A percentile compares a stretch with the other conserved stretches of the same genome.
Conservation (phyloP, 2,888 invertebrate species). For the Notocelia uddmanniana region DNA sequence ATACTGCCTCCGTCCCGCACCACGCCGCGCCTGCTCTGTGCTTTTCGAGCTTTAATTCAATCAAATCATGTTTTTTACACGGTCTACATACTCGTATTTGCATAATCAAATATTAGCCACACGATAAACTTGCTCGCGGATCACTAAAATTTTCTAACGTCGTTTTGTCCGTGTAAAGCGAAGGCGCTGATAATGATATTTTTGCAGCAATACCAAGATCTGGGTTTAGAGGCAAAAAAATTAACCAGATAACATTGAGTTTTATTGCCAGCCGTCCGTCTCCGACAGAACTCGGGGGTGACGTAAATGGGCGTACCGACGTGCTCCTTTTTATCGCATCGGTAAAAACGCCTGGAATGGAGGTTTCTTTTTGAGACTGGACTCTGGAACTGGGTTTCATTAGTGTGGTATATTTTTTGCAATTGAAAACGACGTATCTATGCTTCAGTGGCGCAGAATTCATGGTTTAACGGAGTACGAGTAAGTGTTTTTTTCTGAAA, state of each 20-base stretch:
- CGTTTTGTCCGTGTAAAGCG: not conserved
- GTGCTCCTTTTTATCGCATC: conserved; percentile 59
- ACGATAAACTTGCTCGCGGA: not conserved
- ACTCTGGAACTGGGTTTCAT: conserved; percentile 27
- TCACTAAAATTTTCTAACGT: not conserved
- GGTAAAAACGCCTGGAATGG: conserved; percentile 37
- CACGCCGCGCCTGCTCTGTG: no score
- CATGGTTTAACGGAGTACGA: not conserved
- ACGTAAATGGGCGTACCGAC: conserved; percentile 62
- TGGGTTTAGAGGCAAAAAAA: conserved; percentile 65
- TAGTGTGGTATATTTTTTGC: conserved; percentile 36
- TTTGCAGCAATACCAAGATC: conserved; percentile 51
- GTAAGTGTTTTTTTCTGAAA: not conserved
- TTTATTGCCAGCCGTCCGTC: conserved; percentile 71
- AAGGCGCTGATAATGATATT: conserved; percentile 35
- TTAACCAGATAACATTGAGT: conserved; percentile 75
- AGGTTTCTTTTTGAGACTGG: conserved; percentile 39
- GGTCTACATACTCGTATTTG: no score
- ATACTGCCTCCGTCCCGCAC: no score
- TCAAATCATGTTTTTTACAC: no score
- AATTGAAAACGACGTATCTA: conserved; percentile 27
- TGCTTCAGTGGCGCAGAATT: not conserved
- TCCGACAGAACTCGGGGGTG: conserved; percentile 66
- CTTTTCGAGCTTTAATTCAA: no score
- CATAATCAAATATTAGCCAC: not conserved